Evolutionary conservation across 1,140 invertebrate genomes (phyloP).

Genomic region (Drosophila chauvacae): DNA sequence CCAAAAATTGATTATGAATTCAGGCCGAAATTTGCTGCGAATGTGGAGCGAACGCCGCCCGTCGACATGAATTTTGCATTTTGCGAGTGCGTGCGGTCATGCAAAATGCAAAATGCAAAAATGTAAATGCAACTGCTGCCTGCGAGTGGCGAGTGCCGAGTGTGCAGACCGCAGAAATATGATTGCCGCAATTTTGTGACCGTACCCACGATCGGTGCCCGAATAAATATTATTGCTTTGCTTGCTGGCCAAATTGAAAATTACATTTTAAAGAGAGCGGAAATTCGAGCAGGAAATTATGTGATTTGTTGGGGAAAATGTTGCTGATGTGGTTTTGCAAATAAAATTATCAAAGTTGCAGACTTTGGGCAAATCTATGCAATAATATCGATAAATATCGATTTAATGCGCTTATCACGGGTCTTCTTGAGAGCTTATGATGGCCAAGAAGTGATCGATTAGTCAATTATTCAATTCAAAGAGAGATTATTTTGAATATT

Average conservation of each 20-base stretch:
- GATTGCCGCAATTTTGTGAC: constrained; percentile 22
- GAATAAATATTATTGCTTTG: constrained; percentile 11
- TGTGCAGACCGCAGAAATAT: not conserved
- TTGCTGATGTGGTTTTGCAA: not conserved
- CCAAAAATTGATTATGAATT: constrained; percentile 28
- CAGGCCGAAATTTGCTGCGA: not conserved
- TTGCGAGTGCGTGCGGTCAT: constrained; percentile 43
- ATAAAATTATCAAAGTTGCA: not conserved
- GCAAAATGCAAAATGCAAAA: constrained; percentile 45
- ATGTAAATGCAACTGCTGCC: constrained; percentile 7
- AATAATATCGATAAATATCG: no score
- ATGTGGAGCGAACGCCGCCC: not conserved
- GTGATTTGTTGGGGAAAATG: not conserved
- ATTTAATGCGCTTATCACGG: no score
- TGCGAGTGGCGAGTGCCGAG: not conserved
- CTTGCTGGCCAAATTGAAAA: not conserved
- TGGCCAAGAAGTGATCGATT: no score
- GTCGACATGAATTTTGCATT: constrained; percentile 5
- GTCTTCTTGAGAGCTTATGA: no score
- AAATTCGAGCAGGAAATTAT: not conserved
- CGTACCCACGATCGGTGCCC: constrained; percentile 1
- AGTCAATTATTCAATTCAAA: no score
- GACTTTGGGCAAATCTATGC: no score
- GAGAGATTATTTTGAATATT: not conserved
- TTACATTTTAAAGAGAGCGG: not conserved